Base-by-base conservation (phyloP, 2,797 vertebrate species). In the Platalea minor region DNA sequence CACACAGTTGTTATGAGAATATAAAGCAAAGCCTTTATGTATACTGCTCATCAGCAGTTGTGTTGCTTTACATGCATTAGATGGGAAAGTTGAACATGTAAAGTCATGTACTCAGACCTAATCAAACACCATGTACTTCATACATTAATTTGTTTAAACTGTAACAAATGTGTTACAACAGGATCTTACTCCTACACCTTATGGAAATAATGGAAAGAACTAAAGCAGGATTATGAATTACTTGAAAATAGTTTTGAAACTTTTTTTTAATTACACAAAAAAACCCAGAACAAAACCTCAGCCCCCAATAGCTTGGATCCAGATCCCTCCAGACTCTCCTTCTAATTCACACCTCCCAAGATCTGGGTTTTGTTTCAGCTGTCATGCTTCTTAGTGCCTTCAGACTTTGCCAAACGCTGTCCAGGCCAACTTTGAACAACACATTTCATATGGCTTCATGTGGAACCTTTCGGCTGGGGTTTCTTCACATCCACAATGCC, bases 101-200 rank as follows among this genome's bases (percentile, higher is more conserved):
- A 95, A 94, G 72, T 92, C 95, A 94, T 69, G 95, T 94, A 91
- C 81, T 41, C 64, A 45, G 64, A 57, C 72, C 84, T 89, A 93
- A 83, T 88, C 94, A 89, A 92, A 92, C 87, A 83, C 50, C 12
- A 1, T 11, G 63, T 72, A 67, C 72, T 85, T 87, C 53, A 53
- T 51, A 46, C 5, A 1, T 70, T 93, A 59, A 89, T 95, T 93
- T 96, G 93, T 91, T 87, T 93, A 92, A 94, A 57, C 86, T 50
- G 72, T 88, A 93, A 65, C 86, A 57, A 93, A 96, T 96, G 90
- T 91, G 93, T 95, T 95, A 74, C 78, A 75, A 96, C 92, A 95
- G 81, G 93, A 95, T 89, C 87, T 78, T 72, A 89, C 95, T 96
- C 94, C 86, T 91, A 96, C 93, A 93, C 64, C 12, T 85, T 85